Conservation (phyloP, 2,888 invertebrate species). For the Thymelicus sylvestris region DNA sequence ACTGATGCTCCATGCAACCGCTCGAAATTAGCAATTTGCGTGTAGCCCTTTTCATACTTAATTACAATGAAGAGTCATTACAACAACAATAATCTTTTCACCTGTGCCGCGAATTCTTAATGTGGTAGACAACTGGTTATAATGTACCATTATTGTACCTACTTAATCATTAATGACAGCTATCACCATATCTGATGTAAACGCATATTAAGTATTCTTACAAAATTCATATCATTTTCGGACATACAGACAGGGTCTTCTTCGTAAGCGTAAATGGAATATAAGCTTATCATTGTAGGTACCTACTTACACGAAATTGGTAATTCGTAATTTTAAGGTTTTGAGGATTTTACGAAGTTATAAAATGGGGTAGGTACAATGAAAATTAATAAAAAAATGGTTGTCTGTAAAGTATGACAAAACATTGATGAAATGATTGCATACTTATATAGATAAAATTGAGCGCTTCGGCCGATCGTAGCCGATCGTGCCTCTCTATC, state of each 20-base stretch:
- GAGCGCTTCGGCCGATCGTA: no score
- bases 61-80: slow-evolving; percentile 15
- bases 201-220: background rate
- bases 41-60: slow-evolving; percentile 10
- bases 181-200: slow-evolving; percentile 15
- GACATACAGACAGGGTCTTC: background rate
- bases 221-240: slow-evolving; percentile 11
- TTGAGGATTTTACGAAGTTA: no score
- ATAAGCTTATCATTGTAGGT: no score
- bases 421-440: no score
- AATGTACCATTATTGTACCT: background rate
- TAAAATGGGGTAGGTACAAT: no score
- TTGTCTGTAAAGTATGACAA: no score
- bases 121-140: slow-evolving; percentile 9
- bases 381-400: no score
- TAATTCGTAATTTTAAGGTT: background rate
- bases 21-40: background rate
- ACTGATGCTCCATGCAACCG: background rate
- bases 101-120: background rate
- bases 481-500: no score
- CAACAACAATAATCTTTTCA: slow-evolving; percentile 11
- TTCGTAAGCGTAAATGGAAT: background rate
- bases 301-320: background rate
- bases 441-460: no score
- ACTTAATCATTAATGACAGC: slow-evolving; percentile 11